These are phyloP conservation scores for Stegana nigrithorax DNA, from an alignment of 2,888 invertebrate genomes.

Conservation along the genomic window DNA sequence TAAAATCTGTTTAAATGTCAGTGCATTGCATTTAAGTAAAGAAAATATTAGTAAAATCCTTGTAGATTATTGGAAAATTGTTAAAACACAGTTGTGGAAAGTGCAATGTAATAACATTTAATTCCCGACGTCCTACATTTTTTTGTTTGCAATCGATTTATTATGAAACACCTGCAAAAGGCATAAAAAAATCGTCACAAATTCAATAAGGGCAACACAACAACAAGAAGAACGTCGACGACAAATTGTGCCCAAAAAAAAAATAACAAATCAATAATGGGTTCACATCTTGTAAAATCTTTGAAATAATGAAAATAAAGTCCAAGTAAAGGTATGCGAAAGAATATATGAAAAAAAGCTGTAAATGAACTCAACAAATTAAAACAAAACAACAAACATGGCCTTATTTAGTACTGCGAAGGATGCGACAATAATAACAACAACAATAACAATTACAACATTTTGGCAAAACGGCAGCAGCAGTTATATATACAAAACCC, in stretches of 20 bases:
- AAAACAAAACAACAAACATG: neutral
- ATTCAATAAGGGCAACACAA: neutral
- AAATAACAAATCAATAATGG: neutral
- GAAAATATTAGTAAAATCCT: too few species aligned
- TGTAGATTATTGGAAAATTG: too few species aligned
- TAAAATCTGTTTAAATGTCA: too few species aligned
- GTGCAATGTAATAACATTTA: too few species aligned
- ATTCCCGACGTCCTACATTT: slow-evolving; percentile 33
- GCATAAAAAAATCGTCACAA: neutral
- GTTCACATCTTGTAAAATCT: slow-evolving; percentile 14
- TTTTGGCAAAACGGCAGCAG: neutral
- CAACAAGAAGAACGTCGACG: slow-evolving; percentile 24
- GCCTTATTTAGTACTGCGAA: neutral
- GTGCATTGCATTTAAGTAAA: too few species aligned
- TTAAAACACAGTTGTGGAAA: too few species aligned
- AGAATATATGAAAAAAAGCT: neutral
- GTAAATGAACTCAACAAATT: neutral
- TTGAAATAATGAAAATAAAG: neutral
- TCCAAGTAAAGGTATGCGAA: slow-evolving; percentile 3
- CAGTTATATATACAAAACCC: neutral
- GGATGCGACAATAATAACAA: neutral
- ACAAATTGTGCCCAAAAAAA: neutral
- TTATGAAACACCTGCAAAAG: slow-evolving; percentile 49
- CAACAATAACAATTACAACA: neutral
- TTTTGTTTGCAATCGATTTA: slow-evolving; percentile 47